These are phyloP conservation scores for Nycticorax nycticorax DNA, from an alignment of 2,113 vertebrate species.

Conservation along the genomic window DNA sequence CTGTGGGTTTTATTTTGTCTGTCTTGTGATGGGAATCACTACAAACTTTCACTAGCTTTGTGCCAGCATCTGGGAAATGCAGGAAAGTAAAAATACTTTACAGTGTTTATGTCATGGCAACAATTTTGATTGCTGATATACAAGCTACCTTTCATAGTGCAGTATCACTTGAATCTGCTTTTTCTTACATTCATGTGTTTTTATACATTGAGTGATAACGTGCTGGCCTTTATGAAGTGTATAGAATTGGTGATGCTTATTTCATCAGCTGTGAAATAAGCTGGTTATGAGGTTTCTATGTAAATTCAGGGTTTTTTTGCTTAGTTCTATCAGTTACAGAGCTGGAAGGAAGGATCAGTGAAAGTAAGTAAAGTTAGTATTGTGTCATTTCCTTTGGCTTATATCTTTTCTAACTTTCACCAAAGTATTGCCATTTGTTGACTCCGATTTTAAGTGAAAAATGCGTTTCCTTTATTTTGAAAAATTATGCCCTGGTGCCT, in stretches of 20 bases:
- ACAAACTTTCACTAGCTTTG: neutral
- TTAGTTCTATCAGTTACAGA: neutral
- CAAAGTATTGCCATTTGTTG: neutral
- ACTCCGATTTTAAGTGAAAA: neutral
- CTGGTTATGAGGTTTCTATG: neutral
- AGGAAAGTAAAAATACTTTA: neutral
- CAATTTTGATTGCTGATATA: neutral
- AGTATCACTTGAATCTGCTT: neutral
- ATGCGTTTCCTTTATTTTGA: neutral
- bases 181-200: neutral
- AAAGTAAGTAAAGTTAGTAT: neutral
- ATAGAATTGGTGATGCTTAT: neutral
- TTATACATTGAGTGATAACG: neutral
- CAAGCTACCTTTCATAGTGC: neutral
- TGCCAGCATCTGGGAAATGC: neutral
- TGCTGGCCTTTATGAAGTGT: neutral
- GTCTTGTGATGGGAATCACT: neutral
- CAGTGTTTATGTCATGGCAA: neutral
- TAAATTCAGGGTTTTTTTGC: neutral
- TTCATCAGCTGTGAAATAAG: neutral
- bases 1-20: slow-evolving; percentile 21
- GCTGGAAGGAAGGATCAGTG: neutral
- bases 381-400: neutral
- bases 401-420: neutral
- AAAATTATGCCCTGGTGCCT: neutral